Base-by-base conservation (phyloP, 2,113 vertebrate species). In the Corydoras sp. region DNA sequence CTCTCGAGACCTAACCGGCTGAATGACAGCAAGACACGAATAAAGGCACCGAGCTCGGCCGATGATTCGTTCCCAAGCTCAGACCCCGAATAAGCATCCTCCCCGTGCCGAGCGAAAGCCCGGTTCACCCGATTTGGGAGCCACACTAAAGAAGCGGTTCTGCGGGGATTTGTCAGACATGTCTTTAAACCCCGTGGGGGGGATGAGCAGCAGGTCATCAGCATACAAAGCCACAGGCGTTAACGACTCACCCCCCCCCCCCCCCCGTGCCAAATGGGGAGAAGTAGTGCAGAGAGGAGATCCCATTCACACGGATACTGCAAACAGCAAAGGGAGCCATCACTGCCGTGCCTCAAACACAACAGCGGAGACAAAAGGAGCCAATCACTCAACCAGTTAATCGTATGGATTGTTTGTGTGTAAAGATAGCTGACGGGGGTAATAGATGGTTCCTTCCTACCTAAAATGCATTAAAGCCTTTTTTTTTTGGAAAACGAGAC, bases 181-280 rank as follows among this genome's bases (percentile, higher is more conserved):
- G 72, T 4, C 65, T 74, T 55, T 60, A 65, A 76, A 71, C 61
- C 31, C 55, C 7, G 43, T 30, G 56, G 60, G 59, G 18, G 73
- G 65, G 69, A 72, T 62, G 64, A 71, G 62, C 60, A 73, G 67
- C 75, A 31, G 68, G 65, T 60, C 58, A 29, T 30, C 77, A 65
- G 76, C 77, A 79, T 62, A 86, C 80, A 85, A 84, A 86, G 71
- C 65, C 69, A 58, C 49, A 85, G 82, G 84, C 81, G 86, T 77
- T 80, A 88, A 88, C 68, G 76, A 83, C 53, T 69, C 81, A 49
- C 4, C 56, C 75, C 72, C n/a, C n/a, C n/a, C n/a, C n/a, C n/a
- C n/a, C n/a, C n/a, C 68, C 9, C 48, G 15, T 49, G 35, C 77
- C 72, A 80, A 82, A 83, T 68, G 72, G 76, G 68, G 61, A n/a